Conservation (phyloP, 2,113 vertebrate genomes). For the Benitochromis conjunctus region DNA sequence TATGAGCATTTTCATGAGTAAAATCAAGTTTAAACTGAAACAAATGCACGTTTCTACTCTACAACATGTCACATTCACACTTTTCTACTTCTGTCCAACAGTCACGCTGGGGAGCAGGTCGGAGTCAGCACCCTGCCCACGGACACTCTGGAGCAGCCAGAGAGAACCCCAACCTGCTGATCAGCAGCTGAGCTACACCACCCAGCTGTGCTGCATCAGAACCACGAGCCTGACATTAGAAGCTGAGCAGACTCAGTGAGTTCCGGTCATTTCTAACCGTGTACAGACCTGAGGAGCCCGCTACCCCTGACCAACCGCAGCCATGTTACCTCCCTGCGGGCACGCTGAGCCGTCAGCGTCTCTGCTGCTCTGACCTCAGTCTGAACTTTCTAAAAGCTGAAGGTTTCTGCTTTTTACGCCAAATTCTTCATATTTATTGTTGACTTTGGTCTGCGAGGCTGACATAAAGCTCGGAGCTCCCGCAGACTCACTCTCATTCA, state of each 20-base stretch:
- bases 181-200: accelerated
- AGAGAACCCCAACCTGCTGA: background rate
- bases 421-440: accelerated
- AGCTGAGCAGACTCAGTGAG: background rate
- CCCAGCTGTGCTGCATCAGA: background rate
- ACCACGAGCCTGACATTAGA: background rate
- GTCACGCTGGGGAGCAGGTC: background rate
- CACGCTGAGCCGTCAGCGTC: background rate
- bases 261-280: background rate
- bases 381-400: background rate
- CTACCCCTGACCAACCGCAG: background rate
- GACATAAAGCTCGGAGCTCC: background rate
- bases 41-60: background rate
- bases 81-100: background rate
- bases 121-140: background rate
- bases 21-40: no score
- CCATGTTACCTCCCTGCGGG: accelerated
- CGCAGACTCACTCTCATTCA: background rate
- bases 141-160: background rate
- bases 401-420: background rate
- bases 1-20: no score
- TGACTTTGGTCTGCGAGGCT: background rate
- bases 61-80: background rate
- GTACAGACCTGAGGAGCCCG: background rate
- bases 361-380: background rate